Percentiles rank a stretch among this genome's conserved stretches.
These are phyloP conservation scores for Augochlora pura DNA, from an alignment of 1,140 invertebrate genomes.

Conservation along the genomic window DNA sequence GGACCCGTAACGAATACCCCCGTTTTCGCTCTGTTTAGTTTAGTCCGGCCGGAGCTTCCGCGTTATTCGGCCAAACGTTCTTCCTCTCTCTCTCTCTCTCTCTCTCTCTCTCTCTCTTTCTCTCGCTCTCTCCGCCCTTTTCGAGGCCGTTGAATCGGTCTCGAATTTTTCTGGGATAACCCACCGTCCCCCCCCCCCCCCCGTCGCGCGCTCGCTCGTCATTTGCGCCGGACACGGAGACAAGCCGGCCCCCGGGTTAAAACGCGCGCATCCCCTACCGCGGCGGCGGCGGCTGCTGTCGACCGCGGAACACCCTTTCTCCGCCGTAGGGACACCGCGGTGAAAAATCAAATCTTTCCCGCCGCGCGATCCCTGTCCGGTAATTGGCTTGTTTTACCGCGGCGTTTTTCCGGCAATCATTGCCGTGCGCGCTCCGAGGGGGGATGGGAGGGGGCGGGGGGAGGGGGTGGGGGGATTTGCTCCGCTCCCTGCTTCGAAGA, in stretches of 20 bases:
- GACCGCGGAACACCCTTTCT: not conserved
- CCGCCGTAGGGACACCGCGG: not conserved
- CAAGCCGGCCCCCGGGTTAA: slow-evolving; percentile 12
- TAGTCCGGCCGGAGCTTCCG: slow-evolving; percentile 13
- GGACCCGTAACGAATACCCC: slow-evolving; percentile 48
- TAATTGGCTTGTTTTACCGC: slow-evolving; percentile 31
- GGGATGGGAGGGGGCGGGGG: too few relatives aligned
- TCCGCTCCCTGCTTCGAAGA: not conserved
- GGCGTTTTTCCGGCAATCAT: slow-evolving; percentile 17
- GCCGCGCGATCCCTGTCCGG: not conserved
- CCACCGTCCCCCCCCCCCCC: too few relatives aligned
- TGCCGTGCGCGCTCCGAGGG: not conserved
- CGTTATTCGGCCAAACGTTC: slow-evolving; percentile 42
- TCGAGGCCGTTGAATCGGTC: slow-evolving; percentile 17
- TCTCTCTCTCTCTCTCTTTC: too few relatives aligned
- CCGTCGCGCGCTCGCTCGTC: slow-evolving; percentile 7
- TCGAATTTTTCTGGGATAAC: slow-evolving; percentile 32
- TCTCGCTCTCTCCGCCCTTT: slow-evolving; percentile 19
- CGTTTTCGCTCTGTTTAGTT: slow-evolving; percentile 56
- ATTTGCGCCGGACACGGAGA: slow-evolving; percentile 29
- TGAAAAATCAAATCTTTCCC: slow-evolving; percentile 24
- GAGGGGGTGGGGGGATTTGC: too few relatives aligned
- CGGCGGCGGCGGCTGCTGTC: too few relatives aligned
- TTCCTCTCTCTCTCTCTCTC: too few relatives aligned
- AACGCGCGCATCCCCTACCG: not conserved